A percentile compares a stretch with the other conserved stretches of the same genome.
phyloP scores from a whole-genome alignment of 2,797 vertebrate genomes.

The Tangara arthus region DNA sequence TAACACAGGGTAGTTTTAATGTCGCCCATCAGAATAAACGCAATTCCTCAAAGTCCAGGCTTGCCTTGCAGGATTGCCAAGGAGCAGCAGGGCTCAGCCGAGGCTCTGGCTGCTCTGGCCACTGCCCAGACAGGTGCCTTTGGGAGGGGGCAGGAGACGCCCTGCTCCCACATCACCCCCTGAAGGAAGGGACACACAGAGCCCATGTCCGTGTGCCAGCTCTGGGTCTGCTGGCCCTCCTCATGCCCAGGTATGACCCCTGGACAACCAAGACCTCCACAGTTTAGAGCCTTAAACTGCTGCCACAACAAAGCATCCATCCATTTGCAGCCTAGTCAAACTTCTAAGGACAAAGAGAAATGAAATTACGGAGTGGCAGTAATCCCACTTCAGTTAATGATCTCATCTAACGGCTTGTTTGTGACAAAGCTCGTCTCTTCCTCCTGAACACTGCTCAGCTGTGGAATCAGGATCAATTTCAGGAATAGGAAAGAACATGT shows the following conservation, averaged over 20 bases:
- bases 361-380: background rate
- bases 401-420: background rate
- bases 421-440: background rate
- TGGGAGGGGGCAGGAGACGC: fast-evolving
- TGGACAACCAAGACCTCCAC: background rate
- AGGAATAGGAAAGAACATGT: conserved; percentile 12
- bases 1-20: background rate
- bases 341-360: background rate
- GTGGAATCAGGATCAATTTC: conserved; percentile 10
- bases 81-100: background rate
- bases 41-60: background rate
- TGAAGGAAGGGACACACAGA: fast-evolving
- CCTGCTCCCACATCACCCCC: fast-evolving
- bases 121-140: fast-evolving
- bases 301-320: background rate
- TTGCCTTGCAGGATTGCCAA: background rate
- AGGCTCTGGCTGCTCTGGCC: background rate
- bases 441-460: background rate
- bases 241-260: fast-evolving
- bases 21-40: background rate
- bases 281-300: background rate
- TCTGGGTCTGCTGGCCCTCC: background rate
- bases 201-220: fast-evolving
- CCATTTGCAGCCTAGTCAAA: background rate
- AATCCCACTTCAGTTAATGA: conserved; percentile 15